Conservation (phyloP, 2,888 invertebrate genomes). For the Parapristionchus giblindavisi region DNA sequence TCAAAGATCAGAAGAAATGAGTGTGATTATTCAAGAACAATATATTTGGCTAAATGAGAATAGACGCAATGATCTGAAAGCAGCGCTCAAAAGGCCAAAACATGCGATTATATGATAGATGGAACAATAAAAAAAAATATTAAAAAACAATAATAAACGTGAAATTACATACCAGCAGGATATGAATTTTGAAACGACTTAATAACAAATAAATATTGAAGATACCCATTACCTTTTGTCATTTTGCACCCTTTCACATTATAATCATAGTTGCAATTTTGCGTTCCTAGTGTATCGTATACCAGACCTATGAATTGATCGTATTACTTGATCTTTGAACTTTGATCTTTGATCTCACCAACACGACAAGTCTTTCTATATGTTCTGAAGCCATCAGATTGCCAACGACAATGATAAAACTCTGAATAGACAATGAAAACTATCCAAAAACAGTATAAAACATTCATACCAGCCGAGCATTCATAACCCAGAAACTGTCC, state of each 20-base stretch:
- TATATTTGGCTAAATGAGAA: too few relatives aligned
- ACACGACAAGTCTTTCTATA: slow-evolving; percentile 63
- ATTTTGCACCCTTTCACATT: slow-evolving; percentile 67
- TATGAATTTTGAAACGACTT: too few relatives aligned
- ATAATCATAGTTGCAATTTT: slow-evolving; percentile 69
- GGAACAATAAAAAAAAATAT: too few relatives aligned
- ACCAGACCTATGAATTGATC: slow-evolving; percentile 59
- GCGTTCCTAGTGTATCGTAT: slow-evolving; percentile 67
- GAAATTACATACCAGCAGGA: too few relatives aligned
- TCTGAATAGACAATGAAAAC: not conserved
- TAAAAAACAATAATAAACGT: too few relatives aligned
- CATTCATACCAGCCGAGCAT: slow-evolving; percentile 63
- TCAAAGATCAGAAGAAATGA: not conserved
- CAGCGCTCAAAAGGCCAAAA: too few relatives aligned
- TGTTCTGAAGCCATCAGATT: slow-evolving; percentile 66
- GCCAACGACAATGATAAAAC: slow-evolving; percentile 52
- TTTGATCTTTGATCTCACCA: slow-evolving; percentile 45
- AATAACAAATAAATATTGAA: not conserved
- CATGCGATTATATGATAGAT: too few relatives aligned
- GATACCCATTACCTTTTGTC: slow-evolving; percentile 29
- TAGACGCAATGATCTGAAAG: too few relatives aligned
- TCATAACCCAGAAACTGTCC: slow-evolving; percentile 69
- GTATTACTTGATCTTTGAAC: too few relatives aligned
- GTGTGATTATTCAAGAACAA: too few relatives aligned
- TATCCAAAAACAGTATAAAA: slow-evolving; percentile 42